Evolutionary conservation across 35 echinoderm and acorn worm species (phyloP).

Genomic region (Strongylocentrotus purpuratus): DNA sequence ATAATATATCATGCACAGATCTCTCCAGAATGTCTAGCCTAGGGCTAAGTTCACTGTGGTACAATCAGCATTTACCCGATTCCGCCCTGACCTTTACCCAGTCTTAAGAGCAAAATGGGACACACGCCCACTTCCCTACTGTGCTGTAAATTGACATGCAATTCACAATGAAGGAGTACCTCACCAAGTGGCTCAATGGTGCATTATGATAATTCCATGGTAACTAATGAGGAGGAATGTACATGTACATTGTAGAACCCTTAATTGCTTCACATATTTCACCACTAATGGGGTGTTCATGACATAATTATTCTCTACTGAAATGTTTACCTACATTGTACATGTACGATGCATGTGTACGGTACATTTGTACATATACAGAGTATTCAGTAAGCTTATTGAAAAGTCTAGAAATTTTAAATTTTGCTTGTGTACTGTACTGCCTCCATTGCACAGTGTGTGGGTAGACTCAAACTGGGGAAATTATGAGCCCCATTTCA

Average conservation of each 20-base stretch:
- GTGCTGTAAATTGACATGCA: background rate
- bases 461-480: no score
- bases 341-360: no score
- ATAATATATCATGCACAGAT: background rate
- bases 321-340: no score
- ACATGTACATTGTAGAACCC: background rate
- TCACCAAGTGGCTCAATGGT: background rate
- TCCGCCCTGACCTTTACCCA: background rate
- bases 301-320: background rate
- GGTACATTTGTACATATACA: no score
- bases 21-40: no score
- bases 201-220: background rate
- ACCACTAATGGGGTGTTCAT: background rate
- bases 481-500: no score
- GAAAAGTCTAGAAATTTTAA: no score
- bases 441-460: no score
- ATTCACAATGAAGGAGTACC: background rate
- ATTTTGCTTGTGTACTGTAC: no score
- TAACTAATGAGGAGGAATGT: background rate
- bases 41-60: background rate
- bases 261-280: background rate
- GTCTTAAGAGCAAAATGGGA: background rate
- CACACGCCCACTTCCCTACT: constrained; percentile 14
- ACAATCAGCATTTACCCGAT: background rate
- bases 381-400: no score